Base-by-base conservation (phyloP, 2,888 invertebrate species). In the Eudasyphora cyanicolor region DNA sequence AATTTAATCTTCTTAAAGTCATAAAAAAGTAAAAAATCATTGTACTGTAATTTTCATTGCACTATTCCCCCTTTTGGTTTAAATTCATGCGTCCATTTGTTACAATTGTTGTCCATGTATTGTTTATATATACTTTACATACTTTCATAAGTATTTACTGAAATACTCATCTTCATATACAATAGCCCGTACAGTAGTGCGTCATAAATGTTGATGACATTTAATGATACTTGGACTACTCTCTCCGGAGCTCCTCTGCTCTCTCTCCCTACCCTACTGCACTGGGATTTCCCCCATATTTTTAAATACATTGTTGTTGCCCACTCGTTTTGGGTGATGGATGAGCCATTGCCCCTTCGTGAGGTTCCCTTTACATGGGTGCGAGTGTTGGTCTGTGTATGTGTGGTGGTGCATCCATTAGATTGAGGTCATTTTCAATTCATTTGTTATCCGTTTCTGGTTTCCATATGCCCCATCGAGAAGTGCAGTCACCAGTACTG, bases 371-470 rank as follows among this genome's bases (percentile, higher is more conserved):
- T n/a, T n/a, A n/a, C 29, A n/a, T 3, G n/a, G 2, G 2, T 17
- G 27, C 57, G 3, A 60, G n/a, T 74, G 62, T 69, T 64, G 14
- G 60, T 49, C n/a, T 60, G 73, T 79, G 12, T 8, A 64, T 71
- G 67, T 73, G 21, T 76, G 64, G 12, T 24, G 7, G 12, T 45
- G 49, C 19, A n/a, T 42, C 42, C 32, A 67, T 67, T 67, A 79
- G 71, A 84, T 75, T 75, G 64, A 71, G 83, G 80, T 76, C 84
- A 81, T 69, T 84, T 81, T 35, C 80, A 75, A 83, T 78, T 78
- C 77, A 77, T 80, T 83, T 80, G 74, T 71, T 64, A 17, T 64
- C 24, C 21, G 38, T 12, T 21, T 67, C 38, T 67, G 67, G 60
- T 38, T 38, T 21, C 21, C 67, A 42, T 35, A 38, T 21, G 42